Evolutionary conservation across 2,797 vertebrate genomes (phyloP).

Genomic region (Cyclura pinguis): DNA sequence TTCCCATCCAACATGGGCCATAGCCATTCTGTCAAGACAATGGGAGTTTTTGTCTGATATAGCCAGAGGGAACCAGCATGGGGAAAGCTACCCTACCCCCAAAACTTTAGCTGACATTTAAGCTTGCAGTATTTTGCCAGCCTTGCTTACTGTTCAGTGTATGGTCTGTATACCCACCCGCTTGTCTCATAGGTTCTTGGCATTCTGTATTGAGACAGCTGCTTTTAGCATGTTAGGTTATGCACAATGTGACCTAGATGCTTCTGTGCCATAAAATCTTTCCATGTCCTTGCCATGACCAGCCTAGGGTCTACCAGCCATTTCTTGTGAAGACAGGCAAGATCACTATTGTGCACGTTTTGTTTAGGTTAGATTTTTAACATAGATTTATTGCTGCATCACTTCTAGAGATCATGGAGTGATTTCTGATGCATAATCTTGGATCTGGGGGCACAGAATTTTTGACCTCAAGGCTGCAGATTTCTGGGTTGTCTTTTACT

Average conservation of each 20-base stretch:
- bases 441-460: not conserved
- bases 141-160: not conserved
- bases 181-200: not conserved
- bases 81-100: not conserved
- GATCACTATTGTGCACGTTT: too few species aligned
- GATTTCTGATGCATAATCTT: not conserved
- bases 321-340: not conserved
- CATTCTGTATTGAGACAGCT: too few species aligned
- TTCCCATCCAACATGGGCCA: not conserved
- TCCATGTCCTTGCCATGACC: not conserved
- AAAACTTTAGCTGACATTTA: too few species aligned
- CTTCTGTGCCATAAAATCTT: not conserved
- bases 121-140: not conserved
- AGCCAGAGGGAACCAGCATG: not conserved
- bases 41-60: not conserved
- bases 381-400: not conserved
- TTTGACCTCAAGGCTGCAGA: not conserved
- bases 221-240: too few species aligned
- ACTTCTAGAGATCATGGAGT: not conserved
- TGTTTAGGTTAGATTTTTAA: not conserved
- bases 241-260: not conserved
- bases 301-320: not conserved
- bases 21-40: not conserved
- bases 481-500: slow-evolving; percentile 50
- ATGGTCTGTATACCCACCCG: not conserved